A percentile compares a stretch with the other conserved stretches of the same genome.
Evolutionary conservation across 1,140 invertebrate genomes (phyloP).

Genomic region (Lucilia sericata): DNA sequence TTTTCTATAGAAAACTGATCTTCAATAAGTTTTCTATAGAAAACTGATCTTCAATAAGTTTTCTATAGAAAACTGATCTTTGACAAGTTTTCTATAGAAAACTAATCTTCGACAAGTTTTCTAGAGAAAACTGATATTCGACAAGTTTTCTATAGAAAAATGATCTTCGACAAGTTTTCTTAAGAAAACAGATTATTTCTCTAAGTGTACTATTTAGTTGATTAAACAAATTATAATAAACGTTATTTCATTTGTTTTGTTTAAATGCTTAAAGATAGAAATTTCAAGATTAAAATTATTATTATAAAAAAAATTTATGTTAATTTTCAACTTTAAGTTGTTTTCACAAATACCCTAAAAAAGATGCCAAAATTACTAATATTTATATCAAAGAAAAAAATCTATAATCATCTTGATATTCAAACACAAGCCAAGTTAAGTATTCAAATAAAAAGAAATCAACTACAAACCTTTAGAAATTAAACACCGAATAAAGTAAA

Average conservation of each 20-base stretch:
- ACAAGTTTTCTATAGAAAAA: too few relatives aligned
- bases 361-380: not conserved
- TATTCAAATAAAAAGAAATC: not conserved
- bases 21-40: too few relatives aligned
- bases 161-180: too few relatives aligned
- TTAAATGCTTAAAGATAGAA: slow-evolving; percentile 18
- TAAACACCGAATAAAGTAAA: not conserved
- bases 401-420: not conserved
- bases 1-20: too few relatives aligned
- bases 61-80: too few relatives aligned
- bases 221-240: not conserved
- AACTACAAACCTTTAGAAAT: not conserved
- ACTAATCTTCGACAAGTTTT: too few relatives aligned
- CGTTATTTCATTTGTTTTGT: not conserved
- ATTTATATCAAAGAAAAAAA: not conserved
- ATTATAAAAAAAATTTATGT: slow-evolving; percentile 10
- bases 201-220: not conserved
- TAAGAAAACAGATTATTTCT: not conserved
- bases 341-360: not conserved
- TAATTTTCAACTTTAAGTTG: not conserved
- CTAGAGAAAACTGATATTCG: too few relatives aligned
- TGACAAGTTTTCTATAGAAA: too few relatives aligned
- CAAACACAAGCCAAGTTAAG: not conserved
- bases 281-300: not conserved
- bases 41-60: too few relatives aligned